These are phyloP conservation scores for Anniella stebbinsi DNA, from an alignment of 2,797 vertebrate genomes.

Conservation along the genomic window DNA sequence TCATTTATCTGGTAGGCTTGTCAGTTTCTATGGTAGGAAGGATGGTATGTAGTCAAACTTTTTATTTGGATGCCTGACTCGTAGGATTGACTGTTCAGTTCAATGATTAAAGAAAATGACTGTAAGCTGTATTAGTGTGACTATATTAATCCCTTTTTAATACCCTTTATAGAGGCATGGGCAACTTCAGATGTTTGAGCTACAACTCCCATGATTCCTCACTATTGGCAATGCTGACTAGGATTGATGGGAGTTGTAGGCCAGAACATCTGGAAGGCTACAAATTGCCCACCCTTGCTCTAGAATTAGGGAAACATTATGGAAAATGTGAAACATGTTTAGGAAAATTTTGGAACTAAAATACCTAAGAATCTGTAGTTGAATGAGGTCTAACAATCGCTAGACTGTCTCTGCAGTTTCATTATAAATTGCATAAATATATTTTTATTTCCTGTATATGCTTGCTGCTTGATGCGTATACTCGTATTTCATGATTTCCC, in stretches of 20 bases:
- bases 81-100: neutral
- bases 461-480: constrained; percentile 27
- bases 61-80: neutral
- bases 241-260: too few species aligned
- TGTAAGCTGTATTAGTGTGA: neutral
- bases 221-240: too few species aligned
- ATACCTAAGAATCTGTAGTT: neutral
- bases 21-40: neutral
- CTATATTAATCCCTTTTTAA: neutral
- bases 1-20: neutral
- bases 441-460: constrained; percentile 22
- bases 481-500: constrained; percentile 53
- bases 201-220: too few species aligned
- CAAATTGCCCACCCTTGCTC: neutral
- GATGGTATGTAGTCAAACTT: too few species aligned
- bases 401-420: neutral
- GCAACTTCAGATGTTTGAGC: too few species aligned
- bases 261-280: neutral
- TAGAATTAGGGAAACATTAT: neutral
- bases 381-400: neutral
- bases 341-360: neutral
- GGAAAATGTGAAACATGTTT: neutral
- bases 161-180: neutral
- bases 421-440: constrained; percentile 7
- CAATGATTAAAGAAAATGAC: neutral